Evolutionary conservation across 2,888 invertebrate species (phyloP), one percentile per base, ranked within the genome.

Genomic region (Rambutsinella grinnellia): DNA sequence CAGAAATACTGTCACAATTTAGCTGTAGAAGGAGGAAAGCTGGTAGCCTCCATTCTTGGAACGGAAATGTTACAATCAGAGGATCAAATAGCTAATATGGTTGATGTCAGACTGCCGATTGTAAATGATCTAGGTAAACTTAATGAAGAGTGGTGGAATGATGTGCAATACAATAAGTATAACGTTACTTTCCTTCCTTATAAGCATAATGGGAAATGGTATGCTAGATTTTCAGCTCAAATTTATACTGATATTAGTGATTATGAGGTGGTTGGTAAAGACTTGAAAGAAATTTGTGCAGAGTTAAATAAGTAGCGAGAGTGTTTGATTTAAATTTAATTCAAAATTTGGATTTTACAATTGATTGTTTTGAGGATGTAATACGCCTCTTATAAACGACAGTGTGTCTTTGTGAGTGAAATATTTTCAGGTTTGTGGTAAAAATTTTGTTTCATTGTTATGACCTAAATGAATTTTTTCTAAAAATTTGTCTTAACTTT

Each of bases 1-100:
- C 46, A 24, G 47, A 49, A 66, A 1, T 74, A 74, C 26, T 66
- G 24, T 2, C 74, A 74, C 24, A 46, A 23, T 2, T 36, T 74
- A 2, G 65, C 66, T 8, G 15, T 46, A 2, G 51, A 66, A 21
- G 72, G 56, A 17, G 66, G 58, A 10, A 17, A 21, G 5, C n/a
- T 53, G 6, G 69, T 53, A 8, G 8, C 53, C 6, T 8, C 8
- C 8, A 19, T 19, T 19, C 17, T 53, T 53, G 13, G 53, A 8
- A 17, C 13, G 13, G n/a, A 19, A 15, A 53, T 53, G 6, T 10
- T 13, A 8, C 53, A 53, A 53, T 8, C 6, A 17, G 53, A 53
- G 17, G 53, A 8, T 53, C 53, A 53, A 17, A 10, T 53, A 8
- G 53, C 10, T 8, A 53, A 17, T 17, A 19, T 19, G 53, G 53